Evolutionary conservation across 2,888 invertebrate genomes (phyloP), one percentile per base, ranked within the genome.

Genomic region (Augochlorella aurata): DNA sequence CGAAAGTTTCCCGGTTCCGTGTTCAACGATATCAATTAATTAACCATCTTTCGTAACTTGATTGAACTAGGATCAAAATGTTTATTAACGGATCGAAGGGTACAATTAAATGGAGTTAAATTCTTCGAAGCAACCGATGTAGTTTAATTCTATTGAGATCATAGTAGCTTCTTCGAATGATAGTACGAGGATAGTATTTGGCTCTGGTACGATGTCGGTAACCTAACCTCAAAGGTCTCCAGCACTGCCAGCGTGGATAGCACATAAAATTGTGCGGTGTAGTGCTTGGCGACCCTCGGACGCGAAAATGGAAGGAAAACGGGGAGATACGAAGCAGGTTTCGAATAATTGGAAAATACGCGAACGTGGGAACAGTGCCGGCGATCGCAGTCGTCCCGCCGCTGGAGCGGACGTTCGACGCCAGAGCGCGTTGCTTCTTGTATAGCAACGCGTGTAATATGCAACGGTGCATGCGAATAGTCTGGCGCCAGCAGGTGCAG

Each of bases 401-500:
- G 78, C 52, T 77, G 63, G 66, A 77, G 29, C 85, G 79, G 18
- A 67, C 75, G 70, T 66, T 81, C 74, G 81, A 84, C 82, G 66
- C 85, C 80, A 84, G 83, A 72, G 80, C 49, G 84, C 84, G 84
- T 83, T 77, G 83, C 77, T 65, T 70, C 70, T 76, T 77, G 78
- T 86, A 82, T 85, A 79, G 74, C 79, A 75, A 75, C 78, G 79
- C 74, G 71, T 82, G 54, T 69, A 58, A 77, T 75, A 52, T 76
- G 76, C 71, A 50, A 68, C 38, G 67, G 79, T 77, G 73, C 66
- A 71, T 68, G 80, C 63, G 83, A 77, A 79, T 87, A 86, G 88
- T 87, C 85, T 87, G 88, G 87, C 87, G 88, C 87, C 88, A 88
- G 87, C 87, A 87, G 87, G 87, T 87, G 87, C 81, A 83, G 88